Evolutionary conservation across 2,888 invertebrate species (phyloP).

Genomic region (Campoplex nolae): DNA sequence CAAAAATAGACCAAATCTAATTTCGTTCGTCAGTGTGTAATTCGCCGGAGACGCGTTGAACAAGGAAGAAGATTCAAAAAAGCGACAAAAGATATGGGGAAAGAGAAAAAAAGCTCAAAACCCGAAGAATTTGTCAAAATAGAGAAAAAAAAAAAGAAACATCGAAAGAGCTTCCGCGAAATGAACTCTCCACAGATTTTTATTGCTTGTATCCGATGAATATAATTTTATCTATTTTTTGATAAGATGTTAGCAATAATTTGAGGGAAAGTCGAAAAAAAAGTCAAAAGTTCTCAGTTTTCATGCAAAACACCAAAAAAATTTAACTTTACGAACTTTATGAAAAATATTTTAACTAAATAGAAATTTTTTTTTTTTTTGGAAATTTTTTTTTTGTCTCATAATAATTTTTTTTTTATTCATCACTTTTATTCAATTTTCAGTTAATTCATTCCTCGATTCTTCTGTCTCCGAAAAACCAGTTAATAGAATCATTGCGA

Average conservation of each 20-base stretch:
- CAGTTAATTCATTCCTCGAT: no score
- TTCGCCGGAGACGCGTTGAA: conserved; percentile 14
- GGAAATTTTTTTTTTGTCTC: no score
- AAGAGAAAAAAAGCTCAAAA: background rate
- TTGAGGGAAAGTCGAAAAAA: background rate
- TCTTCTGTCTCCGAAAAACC: no score
- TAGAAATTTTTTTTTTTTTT: no score
- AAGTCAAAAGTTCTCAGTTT: background rate
- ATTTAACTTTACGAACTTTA: no score
- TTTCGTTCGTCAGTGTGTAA: conserved; percentile 73
- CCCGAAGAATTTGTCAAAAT: background rate
- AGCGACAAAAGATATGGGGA: background rate
- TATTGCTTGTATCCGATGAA: background rate
- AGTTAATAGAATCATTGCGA: no score
- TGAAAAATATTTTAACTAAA: no score
- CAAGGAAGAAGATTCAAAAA: conserved; percentile 9
- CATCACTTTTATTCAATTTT: no score
- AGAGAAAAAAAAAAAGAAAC: background rate
- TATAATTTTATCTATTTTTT: background rate
- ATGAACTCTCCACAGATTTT: background rate
- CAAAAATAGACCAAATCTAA: conserved; percentile 84
- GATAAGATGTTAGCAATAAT: no score
- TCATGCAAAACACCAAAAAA: background rate
- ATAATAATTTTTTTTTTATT: no score
- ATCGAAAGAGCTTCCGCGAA: background rate